Percentiles rank a stretch among this genome's conserved stretches.
Conservation (phyloP, 2,113 vertebrate genomes). For the Zapornia atra region DNA sequence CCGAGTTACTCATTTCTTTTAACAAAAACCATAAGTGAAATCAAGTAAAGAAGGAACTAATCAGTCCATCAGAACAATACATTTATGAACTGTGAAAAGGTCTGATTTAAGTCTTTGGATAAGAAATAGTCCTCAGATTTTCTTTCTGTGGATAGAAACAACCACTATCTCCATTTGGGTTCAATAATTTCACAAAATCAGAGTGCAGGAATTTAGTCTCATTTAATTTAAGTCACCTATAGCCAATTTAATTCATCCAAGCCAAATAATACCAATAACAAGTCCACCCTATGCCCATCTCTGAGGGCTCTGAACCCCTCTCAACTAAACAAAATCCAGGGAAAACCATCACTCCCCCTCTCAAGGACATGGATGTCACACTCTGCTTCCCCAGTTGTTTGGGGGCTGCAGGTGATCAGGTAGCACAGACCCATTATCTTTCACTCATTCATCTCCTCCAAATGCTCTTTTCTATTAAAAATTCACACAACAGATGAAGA, state of each 20-base stretch:
- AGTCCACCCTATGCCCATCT: background rate
- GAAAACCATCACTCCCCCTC: background rate
- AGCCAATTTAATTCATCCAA: background rate
- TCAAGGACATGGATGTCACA: fast-evolving
- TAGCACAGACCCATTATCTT: fast-evolving
- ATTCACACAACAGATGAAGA: background rate
- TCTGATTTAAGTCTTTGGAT: background rate
- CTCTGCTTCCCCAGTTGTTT: fast-evolving
- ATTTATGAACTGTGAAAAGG: background rate
- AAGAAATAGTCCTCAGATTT: background rate
- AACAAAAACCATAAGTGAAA: background rate
- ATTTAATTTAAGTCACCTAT: background rate
- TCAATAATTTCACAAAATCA: background rate
- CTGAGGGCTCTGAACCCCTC: background rate
- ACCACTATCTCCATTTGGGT: background rate
- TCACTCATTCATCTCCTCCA: background rate
- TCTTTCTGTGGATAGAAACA: background rate
- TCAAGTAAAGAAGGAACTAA: background rate
- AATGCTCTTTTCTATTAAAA: background rate
- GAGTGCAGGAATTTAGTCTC: background rate
- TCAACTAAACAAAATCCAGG: background rate
- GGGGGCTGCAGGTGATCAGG: background rate
- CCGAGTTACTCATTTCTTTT: background rate
- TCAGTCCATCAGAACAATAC: background rate
- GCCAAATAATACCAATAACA: background rate